Conservation (phyloP, 2,797 vertebrate species). For the Acridotheres tristis region DNA sequence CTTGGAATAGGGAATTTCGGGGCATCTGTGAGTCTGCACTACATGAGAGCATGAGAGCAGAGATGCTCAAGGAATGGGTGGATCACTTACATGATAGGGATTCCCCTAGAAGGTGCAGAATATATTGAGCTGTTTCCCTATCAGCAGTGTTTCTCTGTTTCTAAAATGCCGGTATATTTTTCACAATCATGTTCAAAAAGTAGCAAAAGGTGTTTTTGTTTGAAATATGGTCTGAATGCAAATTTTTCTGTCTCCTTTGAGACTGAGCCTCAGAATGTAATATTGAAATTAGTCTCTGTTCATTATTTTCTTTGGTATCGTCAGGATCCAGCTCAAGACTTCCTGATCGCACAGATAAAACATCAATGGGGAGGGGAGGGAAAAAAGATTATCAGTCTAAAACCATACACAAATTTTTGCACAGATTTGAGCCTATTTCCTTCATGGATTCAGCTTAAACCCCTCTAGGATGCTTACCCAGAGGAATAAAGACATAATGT, state of each 20-base stretch:
- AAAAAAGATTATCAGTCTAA: neutral
- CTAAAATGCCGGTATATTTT: neutral
- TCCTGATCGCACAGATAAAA: neutral
- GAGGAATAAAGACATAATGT: neutral
- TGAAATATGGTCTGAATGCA: neutral
- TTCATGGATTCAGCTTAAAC: neutral
- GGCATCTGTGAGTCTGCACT: neutral
- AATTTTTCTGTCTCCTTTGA: neutral
- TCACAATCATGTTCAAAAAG: neutral
- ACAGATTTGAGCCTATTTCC: neutral
- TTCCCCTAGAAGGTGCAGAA: neutral
- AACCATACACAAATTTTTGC: neutral
- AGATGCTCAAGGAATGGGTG: neutral
- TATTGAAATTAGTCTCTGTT: neutral
- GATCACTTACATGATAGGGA: neutral
- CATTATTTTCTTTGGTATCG: neutral
- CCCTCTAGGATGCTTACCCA: neutral
- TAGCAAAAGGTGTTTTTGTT: neutral
- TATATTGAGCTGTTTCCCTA: neutral
- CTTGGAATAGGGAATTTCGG: neutral
- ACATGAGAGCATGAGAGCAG: neutral
- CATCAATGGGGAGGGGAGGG: neutral
- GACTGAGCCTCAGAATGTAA: neutral
- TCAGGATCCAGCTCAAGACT: neutral
- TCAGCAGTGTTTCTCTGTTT: neutral